Base-by-base conservation (phyloP, 2,797 vertebrate genomes). In the Adelosebastes latens region DNA sequence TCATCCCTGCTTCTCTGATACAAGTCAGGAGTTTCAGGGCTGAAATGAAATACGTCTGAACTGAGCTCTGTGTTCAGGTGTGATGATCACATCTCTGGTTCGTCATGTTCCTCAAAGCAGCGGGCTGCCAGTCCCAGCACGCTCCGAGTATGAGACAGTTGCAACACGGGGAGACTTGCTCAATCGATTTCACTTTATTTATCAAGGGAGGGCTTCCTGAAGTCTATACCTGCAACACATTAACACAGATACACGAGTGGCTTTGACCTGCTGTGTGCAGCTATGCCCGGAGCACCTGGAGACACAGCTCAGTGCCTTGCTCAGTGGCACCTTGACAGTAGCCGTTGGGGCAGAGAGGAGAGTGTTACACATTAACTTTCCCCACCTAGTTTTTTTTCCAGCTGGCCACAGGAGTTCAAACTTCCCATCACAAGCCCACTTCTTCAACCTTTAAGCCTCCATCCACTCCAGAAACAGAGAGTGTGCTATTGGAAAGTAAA, bases 41-140 rank as follows among this genome's bases (percentile, higher is more conserved):
- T 82, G 59, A 81, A 72, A 65, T 63, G 25, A 81, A 72, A 69
- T 55, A 13, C 20, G 34, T 27, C 60, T 36, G 55, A 12, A 49
- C 14, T 20, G 39, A 71, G 36, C 65, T 75, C 25, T 13, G 70
- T 66, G 70, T 55, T 84, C 61, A 75, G 71, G 82, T 82, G 55
- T 49, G 32, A 85, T 87, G 80, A 81, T 83, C 70, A 71, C 66
- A 73, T 32, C 59, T 86, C 39, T 65, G 49, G 70, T 88, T 81
- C 20, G 12, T 60, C 27, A 27, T 77, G 32, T 82, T 63, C 73
- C 72, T 55, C 67, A 77, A 60, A 88, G 79, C 67, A 84, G 77
- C 31, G 39, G 69, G 65, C 79, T 91, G 84, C 95, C 89, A 94
- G 95, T 94, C 94, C 79, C 83, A 83, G 92, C 94, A 93, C 70